A percentile compares a stretch with the other conserved stretches of the same genome.
phyloP scores from a whole-genome alignment of 2,113 vertebrate genomes.

The Tachysurus vachellii region DNA sequence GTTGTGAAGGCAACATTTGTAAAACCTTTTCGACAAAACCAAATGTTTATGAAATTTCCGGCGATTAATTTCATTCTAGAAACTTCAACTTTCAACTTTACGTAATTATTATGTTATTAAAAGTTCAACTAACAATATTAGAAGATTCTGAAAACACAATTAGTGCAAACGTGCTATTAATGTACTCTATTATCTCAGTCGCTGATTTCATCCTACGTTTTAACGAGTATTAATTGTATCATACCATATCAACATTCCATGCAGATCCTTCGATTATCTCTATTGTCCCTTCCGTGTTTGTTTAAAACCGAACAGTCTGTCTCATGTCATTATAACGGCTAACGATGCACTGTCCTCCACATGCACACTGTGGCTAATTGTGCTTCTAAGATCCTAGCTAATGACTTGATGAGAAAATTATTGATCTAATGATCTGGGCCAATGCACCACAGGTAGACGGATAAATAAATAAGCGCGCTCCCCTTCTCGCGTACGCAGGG shows the following conservation, averaged over 20 bases:
- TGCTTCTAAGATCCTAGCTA: slow-evolving; percentile 71
- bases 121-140: background rate
- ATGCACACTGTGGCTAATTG: slow-evolving; percentile 73
- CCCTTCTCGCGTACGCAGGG: slow-evolving; percentile 49
- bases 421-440: slow-evolving; percentile 74
- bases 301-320: slow-evolving; percentile 69
- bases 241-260: slow-evolving; percentile 10
- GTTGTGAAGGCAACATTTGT: background rate
- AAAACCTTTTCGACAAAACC: background rate
- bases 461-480: slow-evolving; percentile 77
- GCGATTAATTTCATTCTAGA: background rate
- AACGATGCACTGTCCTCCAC: slow-evolving; percentile 73
- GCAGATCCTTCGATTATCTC: slow-evolving; percentile 12
- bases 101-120: background rate
- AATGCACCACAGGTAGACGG: slow-evolving; percentile 74
- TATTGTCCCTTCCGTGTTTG: slow-evolving; percentile 63
- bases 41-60: background rate
- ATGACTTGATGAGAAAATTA: slow-evolving; percentile 79
- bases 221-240: slow-evolving; percentile 2
- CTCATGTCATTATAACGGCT: slow-evolving; percentile 68
- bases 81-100: background rate
- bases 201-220: background rate
- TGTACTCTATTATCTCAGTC: background rate
- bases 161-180: background rate
- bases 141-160: background rate